Conservation (phyloP, 2,113 vertebrate genomes). For the Oenanthe oenanthe region DNA sequence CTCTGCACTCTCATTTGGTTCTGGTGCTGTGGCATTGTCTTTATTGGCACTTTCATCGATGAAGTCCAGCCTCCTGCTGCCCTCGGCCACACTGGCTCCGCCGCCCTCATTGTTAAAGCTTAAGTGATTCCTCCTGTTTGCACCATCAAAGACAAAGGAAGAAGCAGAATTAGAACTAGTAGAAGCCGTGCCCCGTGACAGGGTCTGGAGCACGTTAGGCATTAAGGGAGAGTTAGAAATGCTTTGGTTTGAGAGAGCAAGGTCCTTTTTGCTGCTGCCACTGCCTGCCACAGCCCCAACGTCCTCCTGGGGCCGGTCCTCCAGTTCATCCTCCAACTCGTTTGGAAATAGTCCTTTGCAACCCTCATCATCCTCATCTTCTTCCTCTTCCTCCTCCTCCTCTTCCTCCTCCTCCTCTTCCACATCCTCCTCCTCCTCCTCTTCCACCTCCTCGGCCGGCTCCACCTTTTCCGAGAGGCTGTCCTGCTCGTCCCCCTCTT, state of each 20-base stretch:
- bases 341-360: constrained; percentile 84
- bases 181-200: constrained; percentile 88
- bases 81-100: constrained; percentile 87
- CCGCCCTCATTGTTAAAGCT: constrained; percentile 99
- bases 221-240: constrained; percentile 99
- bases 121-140: constrained; percentile 91
- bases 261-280: constrained; percentile 87
- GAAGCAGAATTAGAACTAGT: constrained; percentile 91
- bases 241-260: constrained; percentile 99
- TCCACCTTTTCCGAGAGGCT: constrained; percentile 78
- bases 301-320: constrained; percentile 86
- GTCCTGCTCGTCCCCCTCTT: constrained; percentile 67
- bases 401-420: constrained; percentile 84
- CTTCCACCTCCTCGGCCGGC: constrained; percentile 73
- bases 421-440: constrained; percentile 80
- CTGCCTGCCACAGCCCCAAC: constrained; percentile 80
- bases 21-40: constrained; percentile 98
- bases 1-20: constrained; percentile 98
- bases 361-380: constrained; percentile 86
- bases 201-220: constrained; percentile 95
- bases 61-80: constrained; percentile 88
- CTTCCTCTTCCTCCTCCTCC: constrained; percentile 89
- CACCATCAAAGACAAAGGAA: constrained; percentile 92
- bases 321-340: constrained; percentile 87
- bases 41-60: constrained; percentile 99